Base-by-base conservation (phyloP, 2,888 invertebrate species). In the Chaitophorus viminalis region DNA sequence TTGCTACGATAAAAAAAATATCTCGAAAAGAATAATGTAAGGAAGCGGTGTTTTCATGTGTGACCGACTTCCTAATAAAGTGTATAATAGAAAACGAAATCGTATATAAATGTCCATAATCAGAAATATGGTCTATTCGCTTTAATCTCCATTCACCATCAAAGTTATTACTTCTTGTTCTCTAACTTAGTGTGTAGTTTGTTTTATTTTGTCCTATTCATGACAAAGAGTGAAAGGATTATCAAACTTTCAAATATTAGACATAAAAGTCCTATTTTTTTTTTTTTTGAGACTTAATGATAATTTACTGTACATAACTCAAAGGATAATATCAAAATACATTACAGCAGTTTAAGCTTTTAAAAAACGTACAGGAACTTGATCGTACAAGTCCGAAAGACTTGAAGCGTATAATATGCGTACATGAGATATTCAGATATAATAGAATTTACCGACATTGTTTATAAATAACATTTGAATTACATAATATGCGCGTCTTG, bases 61-160 rank as follows among this genome's bases (percentile, higher is more conserved):
- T 79, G 86, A 79, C 79, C 86, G 79, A 87, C 86, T 87, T 87
- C 79, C 72, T 72, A 86, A 86, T 86, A 72, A 54, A 86, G 77
- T 70, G 33, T 46, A 78, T 87, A 79, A 74, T 39, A 87, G 65
- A 74, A 79, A 87, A 79, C 14, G 79, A 79, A 87, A 79, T 87
- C 86, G 79, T 79, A 79, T 87, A 18, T 60, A 72, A 87, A 87
- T 74, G 74, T 70, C 86, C 79, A 87, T 79, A 78, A 86, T 78
- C 36, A 72, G 70, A 85, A 77, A 85, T 78, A 70, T 33, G 46
- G 78, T 77, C 46, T 31, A 39, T 83, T 74, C 29, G 11, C 54
- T 65, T 21, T 75, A 54, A 86, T 86, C 86, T 86, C 78, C 54
- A 31, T 78, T 78, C 78, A 14, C 78, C 14, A 86, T 86, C 86